Conservation (phyloP, 2,113 vertebrate genomes). For the Bungarus multicinctus region DNA sequence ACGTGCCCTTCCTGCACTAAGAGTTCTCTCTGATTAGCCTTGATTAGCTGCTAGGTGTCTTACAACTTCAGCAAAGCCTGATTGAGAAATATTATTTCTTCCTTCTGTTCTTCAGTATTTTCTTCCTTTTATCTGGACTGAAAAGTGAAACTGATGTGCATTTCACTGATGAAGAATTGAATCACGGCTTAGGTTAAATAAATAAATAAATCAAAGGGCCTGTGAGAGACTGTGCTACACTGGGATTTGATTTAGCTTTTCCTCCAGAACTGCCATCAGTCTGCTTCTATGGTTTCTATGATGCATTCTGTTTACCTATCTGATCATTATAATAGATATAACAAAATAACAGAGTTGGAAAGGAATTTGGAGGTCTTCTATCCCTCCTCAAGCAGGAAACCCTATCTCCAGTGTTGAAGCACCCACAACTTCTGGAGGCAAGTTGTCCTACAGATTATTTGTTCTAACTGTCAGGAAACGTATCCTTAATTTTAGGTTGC, state of each 20-base stretch:
- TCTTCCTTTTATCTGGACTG: slow-evolving; percentile 42
- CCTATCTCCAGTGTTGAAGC: neutral
- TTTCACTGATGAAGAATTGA: neutral
- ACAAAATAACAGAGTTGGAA: neutral
- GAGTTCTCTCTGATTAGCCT: slow-evolving; percentile 64
- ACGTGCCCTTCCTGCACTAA: slow-evolving; percentile 42
- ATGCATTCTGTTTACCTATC: neutral
- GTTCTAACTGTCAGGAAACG: neutral
- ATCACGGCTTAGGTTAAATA: neutral
- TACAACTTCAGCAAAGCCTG: slow-evolving; percentile 18
- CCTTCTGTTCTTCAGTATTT: slow-evolving; percentile 51
- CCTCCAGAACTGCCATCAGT: neutral
- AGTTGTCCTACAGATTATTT: neutral
- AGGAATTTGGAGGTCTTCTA: neutral
- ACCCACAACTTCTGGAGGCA: neutral
- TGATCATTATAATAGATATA: neutral
- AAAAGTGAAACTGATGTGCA: neutral
- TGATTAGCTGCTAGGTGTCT: slow-evolving; percentile 64
- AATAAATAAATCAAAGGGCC: neutral
- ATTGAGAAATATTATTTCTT: slow-evolving; percentile 63
- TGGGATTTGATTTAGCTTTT: neutral
- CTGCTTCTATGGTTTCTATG: neutral
- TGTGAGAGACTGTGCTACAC: neutral
- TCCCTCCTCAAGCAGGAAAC: neutral
- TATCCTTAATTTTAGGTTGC: neutral